Conservation (phyloP, 2,888 invertebrate genomes). For the Schizaphis graminum region DNA sequence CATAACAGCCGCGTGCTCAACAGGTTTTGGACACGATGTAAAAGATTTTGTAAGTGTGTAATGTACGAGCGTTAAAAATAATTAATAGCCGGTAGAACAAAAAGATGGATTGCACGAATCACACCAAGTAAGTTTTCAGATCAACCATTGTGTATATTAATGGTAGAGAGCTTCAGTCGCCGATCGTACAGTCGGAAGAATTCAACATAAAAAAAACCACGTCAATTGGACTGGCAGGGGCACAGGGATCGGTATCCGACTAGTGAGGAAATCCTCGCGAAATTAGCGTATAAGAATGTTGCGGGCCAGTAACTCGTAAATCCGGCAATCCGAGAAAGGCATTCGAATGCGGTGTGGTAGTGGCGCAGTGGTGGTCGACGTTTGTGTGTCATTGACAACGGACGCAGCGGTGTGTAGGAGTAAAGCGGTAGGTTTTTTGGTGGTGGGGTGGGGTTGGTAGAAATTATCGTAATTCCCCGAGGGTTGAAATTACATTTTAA, state of each 20-base stretch:
- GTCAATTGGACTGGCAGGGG: too few species aligned
- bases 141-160: background rate
- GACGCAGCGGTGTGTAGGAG: background rate
- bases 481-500: constrained; percentile 64
- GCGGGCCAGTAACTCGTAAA: constrained; percentile 43
- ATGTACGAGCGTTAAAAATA: background rate
- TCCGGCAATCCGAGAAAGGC: background rate
- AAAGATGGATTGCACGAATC: background rate
- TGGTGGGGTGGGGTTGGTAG: background rate
- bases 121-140: background rate
- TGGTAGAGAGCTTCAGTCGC: background rate
- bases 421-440: background rate
- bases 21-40: background rate
- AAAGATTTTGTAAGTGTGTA: background rate
- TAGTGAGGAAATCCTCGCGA: background rate
- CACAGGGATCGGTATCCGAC: background rate
- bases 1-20: background rate
- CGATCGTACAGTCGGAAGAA: background rate
- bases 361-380: background rate
- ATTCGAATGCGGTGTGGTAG: constrained; percentile 5
- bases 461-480: constrained; percentile 62
- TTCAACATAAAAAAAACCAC: background rate
- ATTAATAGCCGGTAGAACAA: background rate
- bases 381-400: constrained; percentile 46
- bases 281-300: constrained; percentile 40